These are phyloP conservation scores for Istiophorus platypterus DNA, from an alignment of 2,113 vertebrate genomes.

Conservation along the genomic window DNA sequence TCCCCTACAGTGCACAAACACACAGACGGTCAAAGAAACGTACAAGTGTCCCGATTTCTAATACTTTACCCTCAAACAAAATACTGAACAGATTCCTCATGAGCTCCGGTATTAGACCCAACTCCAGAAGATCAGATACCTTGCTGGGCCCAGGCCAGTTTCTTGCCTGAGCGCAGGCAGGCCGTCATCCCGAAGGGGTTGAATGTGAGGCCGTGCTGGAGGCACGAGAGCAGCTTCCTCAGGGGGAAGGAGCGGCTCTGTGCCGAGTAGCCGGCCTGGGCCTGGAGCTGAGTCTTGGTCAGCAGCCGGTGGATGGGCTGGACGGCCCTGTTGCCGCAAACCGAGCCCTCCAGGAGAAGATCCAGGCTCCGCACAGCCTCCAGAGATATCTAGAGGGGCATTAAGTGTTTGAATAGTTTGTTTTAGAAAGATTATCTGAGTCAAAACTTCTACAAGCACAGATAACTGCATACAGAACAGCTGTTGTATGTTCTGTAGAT, in stretches of 20 bases:
- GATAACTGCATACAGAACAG: too few species aligned
- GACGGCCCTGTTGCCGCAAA: constrained; percentile 73
- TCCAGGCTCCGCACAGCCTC: constrained; percentile 88
- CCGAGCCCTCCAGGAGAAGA: constrained; percentile 91
- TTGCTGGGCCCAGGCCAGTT: constrained; percentile 94
- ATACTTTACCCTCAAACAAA: too few species aligned
- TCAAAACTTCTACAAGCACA: too few species aligned
- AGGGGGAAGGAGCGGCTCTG: constrained; percentile 86
- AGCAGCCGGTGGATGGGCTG: constrained; percentile 89
- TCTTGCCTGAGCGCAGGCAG: constrained; percentile 92
- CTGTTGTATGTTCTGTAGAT: too few species aligned
- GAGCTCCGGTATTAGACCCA: too few species aligned
- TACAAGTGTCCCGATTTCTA: too few species aligned
- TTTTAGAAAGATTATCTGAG: too few species aligned
- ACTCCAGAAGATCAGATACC: constrained; percentile 77
- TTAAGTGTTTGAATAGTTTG: too few species aligned
- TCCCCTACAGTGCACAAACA: constrained; percentile 86
- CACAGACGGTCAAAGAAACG: constrained; percentile 4
- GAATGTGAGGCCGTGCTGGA: constrained; percentile 83
- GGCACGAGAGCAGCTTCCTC: constrained; percentile 87
- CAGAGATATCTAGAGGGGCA: constrained; percentile 77
- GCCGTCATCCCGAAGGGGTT: constrained; percentile 92
- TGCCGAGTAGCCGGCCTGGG: constrained; percentile 86
- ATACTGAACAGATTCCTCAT: too few species aligned
- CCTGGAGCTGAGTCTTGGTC: constrained; percentile 84